phyloP scores from a whole-genome alignment of 2,113 vertebrate species.

The Percopsis transmontana region DNA sequence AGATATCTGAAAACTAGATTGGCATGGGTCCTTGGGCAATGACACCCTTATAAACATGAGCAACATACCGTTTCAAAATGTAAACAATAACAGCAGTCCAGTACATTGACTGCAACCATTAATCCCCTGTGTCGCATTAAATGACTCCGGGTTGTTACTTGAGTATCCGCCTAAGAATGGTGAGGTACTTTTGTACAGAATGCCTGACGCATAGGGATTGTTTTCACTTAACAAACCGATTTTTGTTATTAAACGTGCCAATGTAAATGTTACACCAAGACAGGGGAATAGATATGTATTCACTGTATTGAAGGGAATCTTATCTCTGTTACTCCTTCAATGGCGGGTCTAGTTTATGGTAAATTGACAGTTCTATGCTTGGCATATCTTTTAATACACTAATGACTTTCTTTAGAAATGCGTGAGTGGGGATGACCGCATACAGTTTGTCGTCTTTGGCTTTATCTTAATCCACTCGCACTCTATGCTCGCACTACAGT shows the following conservation, averaged over 20 bases:
- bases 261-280: slow-evolving; percentile 5
- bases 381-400: too few species aligned
- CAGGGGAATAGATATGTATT: neutral
- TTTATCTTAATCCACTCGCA: neutral
- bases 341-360: slow-evolving; percentile 29
- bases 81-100: slow-evolving; percentile 73
- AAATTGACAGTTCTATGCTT: slow-evolving; percentile 4
- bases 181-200: too few species aligned
- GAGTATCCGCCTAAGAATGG: neutral
- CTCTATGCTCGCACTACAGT: neutral
- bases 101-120: slow-evolving; percentile 70
- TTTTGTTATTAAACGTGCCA: neutral
- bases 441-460: neutral
- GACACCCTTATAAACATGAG: slow-evolving; percentile 31
- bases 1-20: neutral
- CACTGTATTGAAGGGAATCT: slow-evolving; percentile 28
- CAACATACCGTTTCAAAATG: slow-evolving; percentile 56
- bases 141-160: slow-evolving; percentile 64
- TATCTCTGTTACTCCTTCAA: slow-evolving; percentile 52
- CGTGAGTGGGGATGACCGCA: too few species aligned
- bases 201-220: neutral
- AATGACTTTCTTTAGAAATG: neutral
- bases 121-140: slow-evolving; percentile 75
- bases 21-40: slow-evolving; percentile 15
- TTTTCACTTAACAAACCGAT: neutral